Evolutionary conservation across 2,797 vertebrate genomes (phyloP).

Genomic region (Margarornis squamiger): DNA sequence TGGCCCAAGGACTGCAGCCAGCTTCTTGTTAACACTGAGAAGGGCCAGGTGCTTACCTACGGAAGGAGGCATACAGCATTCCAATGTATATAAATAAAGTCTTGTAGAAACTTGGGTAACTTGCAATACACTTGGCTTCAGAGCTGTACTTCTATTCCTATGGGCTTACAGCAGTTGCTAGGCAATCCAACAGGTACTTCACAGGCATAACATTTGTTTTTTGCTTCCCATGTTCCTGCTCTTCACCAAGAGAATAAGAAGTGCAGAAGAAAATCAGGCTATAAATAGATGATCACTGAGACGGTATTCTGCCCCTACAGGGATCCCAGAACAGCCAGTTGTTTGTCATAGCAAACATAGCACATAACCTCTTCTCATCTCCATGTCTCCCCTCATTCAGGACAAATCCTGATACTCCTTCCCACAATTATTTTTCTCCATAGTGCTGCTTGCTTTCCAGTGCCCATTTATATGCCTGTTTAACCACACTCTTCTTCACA

Average conservation of each 20-base stretch:
- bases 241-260: background rate
- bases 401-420: background rate
- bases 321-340: background rate
- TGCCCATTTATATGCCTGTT: background rate
- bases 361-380: background rate
- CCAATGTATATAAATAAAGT: background rate
- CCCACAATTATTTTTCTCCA: background rate
- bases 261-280: background rate
- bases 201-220: background rate
- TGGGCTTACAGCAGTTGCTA: background rate
- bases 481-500: background rate
- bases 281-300: background rate
- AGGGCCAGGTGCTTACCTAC: background rate
- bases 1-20: background rate
- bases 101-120: background rate
- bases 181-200: background rate
- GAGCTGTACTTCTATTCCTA: background rate
- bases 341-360: background rate
- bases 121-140: background rate
- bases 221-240: background rate
- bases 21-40: background rate
- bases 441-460: background rate
- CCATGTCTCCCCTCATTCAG: background rate
- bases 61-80: background rate
- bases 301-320: background rate